Evolutionary conservation across 1,140 invertebrate genomes (phyloP).

Genomic region (Tetraneura akinire): DNA sequence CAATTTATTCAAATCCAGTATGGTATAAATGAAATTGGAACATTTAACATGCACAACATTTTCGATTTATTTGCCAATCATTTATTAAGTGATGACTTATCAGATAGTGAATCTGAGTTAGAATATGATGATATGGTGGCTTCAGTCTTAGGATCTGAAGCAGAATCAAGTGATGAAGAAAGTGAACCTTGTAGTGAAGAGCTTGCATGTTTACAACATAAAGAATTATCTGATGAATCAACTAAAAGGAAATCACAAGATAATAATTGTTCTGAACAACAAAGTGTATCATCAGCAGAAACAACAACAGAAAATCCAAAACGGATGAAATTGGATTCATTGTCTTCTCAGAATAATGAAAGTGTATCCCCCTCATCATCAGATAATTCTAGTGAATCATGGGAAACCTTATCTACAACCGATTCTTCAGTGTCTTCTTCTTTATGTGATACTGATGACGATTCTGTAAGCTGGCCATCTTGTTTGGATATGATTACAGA

Average conservation of each 20-base stretch:
- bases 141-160: not conserved
- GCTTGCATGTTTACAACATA: no score
- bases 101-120: not conserved
- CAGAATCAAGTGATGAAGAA: no score
- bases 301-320: slow-evolving; percentile 5
- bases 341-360: no score
- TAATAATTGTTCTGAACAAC: slow-evolving; percentile 4
- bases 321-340: slow-evolving; percentile 11
- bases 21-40: not conserved
- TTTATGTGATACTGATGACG: not conserved
- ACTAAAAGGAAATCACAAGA: slow-evolving; percentile 32
- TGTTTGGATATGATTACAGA: not conserved
- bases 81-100: not conserved
- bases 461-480: not conserved
- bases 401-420: not conserved
- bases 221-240: slow-evolving; percentile 15
- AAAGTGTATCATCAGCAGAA: not conserved
- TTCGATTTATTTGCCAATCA: not conserved
- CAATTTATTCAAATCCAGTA: not conserved
- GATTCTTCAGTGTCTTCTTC: not conserved
- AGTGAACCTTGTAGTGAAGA: no score
- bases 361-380: not conserved
- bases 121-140: no score
- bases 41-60: not conserved
- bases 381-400: not conserved